These are phyloP conservation scores for Drosophila ambigua DNA, from an alignment of 1,140 invertebrate species.

Conservation along the genomic window DNA sequence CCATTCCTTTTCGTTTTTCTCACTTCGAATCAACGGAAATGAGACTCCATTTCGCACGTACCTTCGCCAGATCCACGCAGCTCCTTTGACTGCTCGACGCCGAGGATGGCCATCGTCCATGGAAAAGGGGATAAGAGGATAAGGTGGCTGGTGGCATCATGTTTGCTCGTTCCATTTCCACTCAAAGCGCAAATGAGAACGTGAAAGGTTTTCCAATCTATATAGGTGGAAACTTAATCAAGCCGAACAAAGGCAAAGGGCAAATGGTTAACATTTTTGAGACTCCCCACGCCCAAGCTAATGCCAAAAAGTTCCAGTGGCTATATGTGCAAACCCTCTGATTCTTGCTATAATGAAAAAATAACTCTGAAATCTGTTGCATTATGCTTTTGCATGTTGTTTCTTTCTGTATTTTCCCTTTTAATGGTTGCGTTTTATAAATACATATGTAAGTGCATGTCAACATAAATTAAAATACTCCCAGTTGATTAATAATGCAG, in stretches of 20 bases:
- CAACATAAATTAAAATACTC: slow-evolving; percentile 79
- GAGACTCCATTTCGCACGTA: slow-evolving; percentile 52
- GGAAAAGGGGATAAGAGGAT: no score
- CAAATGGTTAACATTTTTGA: no score
- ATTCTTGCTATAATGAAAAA: not conserved
- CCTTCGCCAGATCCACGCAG: slow-evolving; percentile 12
- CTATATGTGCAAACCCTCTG: no score
- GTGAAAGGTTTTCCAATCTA: slow-evolving; percentile 16
- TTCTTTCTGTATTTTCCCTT: slow-evolving; percentile 35
- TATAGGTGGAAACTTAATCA: no score
- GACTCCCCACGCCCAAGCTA: no score
- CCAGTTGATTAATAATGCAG: slow-evolving; percentile 76
- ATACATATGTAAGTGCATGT: slow-evolving; percentile 63
- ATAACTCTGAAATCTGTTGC: slow-evolving; percentile 16
- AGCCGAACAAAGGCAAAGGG: no score
- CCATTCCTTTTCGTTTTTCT: slow-evolving; percentile 9
- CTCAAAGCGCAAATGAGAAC: slow-evolving; percentile 13
- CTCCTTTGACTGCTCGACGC: not conserved
- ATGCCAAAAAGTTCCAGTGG: no score
- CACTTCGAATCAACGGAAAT: slow-evolving; percentile 28
- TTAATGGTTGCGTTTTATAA: slow-evolving; percentile 53
- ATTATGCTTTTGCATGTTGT: slow-evolving; percentile 39
- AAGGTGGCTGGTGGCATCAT: slow-evolving; percentile 2
- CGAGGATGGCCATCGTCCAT: no score
- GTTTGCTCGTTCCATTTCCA: not conserved